These are phyloP conservation scores for Sinohyriopsis cumingii DNA, from an alignment of 2,888 invertebrate species.

Conservation along the genomic window DNA sequence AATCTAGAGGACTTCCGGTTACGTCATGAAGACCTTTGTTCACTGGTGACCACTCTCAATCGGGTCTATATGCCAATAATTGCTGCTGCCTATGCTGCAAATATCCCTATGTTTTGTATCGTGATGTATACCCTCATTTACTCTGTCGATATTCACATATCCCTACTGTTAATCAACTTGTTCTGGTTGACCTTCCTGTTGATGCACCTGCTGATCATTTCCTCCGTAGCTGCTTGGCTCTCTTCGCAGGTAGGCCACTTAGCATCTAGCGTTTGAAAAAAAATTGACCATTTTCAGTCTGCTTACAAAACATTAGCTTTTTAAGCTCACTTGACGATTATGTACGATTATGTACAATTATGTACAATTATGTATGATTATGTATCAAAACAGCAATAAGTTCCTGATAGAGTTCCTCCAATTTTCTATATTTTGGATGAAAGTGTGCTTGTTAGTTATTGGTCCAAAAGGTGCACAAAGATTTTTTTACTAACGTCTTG, in stretches of 20 bases:
- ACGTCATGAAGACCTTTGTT: conserved; percentile 46
- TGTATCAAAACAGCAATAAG: no score
- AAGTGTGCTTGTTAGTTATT: no score
- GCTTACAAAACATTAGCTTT: no score
- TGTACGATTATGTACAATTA: no score
- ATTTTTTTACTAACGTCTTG: no score
- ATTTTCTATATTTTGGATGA: no score
- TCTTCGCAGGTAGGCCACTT: conserved; percentile 39
- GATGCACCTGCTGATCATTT: conserved; percentile 40
- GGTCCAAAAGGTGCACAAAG: no score
- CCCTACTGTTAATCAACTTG: conserved; percentile 34
- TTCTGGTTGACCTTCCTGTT: conserved; percentile 44
- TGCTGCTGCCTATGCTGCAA: conserved; percentile 30
- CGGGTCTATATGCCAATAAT: conserved; percentile 38
- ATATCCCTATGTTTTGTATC: conserved; percentile 45
- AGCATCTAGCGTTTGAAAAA: not conserved
- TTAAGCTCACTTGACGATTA: no score
- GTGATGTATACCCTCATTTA: conserved; percentile 42
- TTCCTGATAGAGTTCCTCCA: no score
- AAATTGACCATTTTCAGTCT: no score
- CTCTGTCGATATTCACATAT: conserved; percentile 29
- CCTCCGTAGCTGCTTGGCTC: conserved; percentile 36
- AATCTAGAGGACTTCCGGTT: conserved; percentile 51
- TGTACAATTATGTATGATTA: no score
- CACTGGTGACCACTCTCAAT: conserved; percentile 34